Evolutionary conservation across 2,888 invertebrate genomes (phyloP), one percentile per base, ranked within the genome.

Genomic region (Drosophila nigricruria): DNA sequence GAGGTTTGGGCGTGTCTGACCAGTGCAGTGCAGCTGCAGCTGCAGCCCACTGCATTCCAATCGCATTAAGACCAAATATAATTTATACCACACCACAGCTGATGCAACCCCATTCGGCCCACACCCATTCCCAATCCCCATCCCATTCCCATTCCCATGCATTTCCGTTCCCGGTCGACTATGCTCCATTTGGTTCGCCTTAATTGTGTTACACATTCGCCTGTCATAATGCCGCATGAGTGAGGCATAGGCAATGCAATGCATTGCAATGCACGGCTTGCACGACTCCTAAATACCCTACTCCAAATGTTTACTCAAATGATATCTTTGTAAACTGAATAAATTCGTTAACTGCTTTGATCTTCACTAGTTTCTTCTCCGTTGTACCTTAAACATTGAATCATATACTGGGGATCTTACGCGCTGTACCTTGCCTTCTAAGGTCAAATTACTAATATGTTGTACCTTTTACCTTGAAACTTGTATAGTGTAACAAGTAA

Each of bases 131-230:
- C 12, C 40, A 14, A 14, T 6, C n/a, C 49, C n/a, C 32, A 5
- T 34, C 18, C 23, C 32, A 61, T 18, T n/a, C 61, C 20, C 30
- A 6, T 12, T 20, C 9, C 8, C 52, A 18, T 32, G 16, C 34
- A 34, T 23, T 47, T 18, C 30, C 30, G 18, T 18, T 49, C 30
- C 8, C 18, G 36, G 12, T 10, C 18, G 43, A 30, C 61, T 49
- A 54, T 54, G 52, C 50, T 43, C 36, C 54, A 9, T 52, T 61
- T 53, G 70, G 53, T 61, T 52, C 66, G 81, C 66, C 81, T 62
- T 77, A 70, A 79, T 79, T 79, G 70, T 80, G 81, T 77, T 79
- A 73, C 59, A 80, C 78, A 79, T 60, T 53, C 47, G 66, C 70
- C 66, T 59, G 54, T 77, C 78, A 73, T 70, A 80, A 70, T 79